Percentiles rank a stretch among this genome's conserved stretches.
Conservation (phyloP, 2,113 vertebrate species). For the Spermophilus dauricus region DNA sequence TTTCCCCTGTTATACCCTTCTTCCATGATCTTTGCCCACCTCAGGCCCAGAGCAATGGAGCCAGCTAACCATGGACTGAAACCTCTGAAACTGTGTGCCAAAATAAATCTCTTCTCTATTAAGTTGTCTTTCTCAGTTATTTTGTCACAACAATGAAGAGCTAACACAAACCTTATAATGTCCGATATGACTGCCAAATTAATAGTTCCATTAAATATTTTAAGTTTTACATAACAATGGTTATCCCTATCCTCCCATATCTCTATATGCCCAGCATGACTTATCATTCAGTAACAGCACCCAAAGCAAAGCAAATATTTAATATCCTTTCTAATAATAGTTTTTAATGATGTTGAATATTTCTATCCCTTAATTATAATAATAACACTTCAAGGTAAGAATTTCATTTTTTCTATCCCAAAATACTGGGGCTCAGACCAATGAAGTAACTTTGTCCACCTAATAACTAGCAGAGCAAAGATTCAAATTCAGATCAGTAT, state of each 20-base stretch:
- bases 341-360: constrained; percentile 26
- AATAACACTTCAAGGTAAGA: constrained; percentile 15
- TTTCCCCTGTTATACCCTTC: background rate
- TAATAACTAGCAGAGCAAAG: background rate
- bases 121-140: background rate
- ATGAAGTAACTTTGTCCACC: background rate
- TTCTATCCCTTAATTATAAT: background rate
- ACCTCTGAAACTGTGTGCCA: background rate
- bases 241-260: background rate
- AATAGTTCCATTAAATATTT: background rate
- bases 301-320: constrained; percentile 45
- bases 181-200: background rate
- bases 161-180: background rate
- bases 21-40: background rate
- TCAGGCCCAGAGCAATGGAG: background rate
- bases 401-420: background rate
- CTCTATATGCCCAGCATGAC: background rate
- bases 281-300: constrained; percentile 3
- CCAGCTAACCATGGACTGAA: background rate
- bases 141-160: background rate
- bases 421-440: background rate
- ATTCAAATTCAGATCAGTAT: background rate
- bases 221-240: background rate
- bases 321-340: background rate
- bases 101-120: background rate